Evolutionary conservation across 2,888 invertebrate genomes (phyloP), one percentile per base, ranked within the genome.

Genomic region (Anaspis maculata): DNA sequence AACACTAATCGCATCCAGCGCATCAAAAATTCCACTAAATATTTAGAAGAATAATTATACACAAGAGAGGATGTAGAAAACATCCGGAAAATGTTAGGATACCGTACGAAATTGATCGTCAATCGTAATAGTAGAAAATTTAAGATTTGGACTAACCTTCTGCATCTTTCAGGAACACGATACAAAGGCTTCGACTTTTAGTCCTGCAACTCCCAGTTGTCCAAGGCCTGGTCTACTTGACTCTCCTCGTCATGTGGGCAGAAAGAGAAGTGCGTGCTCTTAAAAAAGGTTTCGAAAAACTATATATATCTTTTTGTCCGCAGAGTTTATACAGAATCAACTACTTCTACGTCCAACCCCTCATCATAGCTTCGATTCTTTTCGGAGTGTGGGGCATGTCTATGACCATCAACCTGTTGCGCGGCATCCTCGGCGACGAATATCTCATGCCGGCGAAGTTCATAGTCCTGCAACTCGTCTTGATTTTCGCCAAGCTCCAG

Each of bases 181-280:
- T 79, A 36, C 59, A 61, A 41, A 65, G 66, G 51, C 54, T 79
- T 37, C 67, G 78, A 37, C 66, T 75, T 49, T 60, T 79, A 39
- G 76, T 82, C 25, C 66, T 83, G 28, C 83, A 83, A 60, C 69
- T 83, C 56, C 79, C 83, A 12, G 67, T 83, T 23, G 68, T 81
- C 26, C 83, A 83, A 64, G 73, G 70, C 12, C 46, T 78, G 3
- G 68, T 77, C 35, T 78, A 78, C 54, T 61, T 76, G 45, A 61
- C 72, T 3, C 61, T 76, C 19, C 56, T 79, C 2, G 66, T 76
- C 2, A 67, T 78, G 58, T 76, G 76, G 73, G 72, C 76, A 3
- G 79, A 79, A 61, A 71, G 75, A 57, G 71, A 74, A 71, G 82
- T 82, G 71, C 66, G 25, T 32, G 10, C 30, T 30, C 29, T 15